Conservation (phyloP, 2,888 invertebrate species). For the Dicyrtoma fusca region DNA sequence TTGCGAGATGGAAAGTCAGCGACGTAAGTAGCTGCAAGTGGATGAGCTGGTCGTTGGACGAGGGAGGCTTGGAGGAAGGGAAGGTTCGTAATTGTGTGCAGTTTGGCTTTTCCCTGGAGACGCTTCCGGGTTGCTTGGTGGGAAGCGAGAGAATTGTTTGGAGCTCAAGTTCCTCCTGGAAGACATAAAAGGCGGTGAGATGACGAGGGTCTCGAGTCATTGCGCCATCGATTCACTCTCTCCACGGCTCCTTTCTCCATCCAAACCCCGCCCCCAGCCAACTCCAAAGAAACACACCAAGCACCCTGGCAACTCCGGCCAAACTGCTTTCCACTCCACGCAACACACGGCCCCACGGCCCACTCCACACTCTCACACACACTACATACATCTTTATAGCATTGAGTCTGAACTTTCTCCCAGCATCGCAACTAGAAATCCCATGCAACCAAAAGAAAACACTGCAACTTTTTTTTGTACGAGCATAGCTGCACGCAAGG, state of each 20-base stretch:
- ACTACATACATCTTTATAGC: not conserved
- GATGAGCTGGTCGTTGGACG: too few relatives aligned
- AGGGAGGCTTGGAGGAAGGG: too few relatives aligned
- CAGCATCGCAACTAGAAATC: too few relatives aligned
- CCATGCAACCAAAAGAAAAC: too few relatives aligned
- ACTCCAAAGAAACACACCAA: not conserved
- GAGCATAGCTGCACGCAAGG: too few relatives aligned
- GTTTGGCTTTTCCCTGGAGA: conserved; percentile 23
- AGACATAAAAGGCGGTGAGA: conserved; percentile 32
- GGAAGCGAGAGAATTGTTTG: not conserved
- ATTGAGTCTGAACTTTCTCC: too few relatives aligned
- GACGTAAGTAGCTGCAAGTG: too few relatives aligned
- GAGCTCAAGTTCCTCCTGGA: conserved; percentile 9
- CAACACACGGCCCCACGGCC: too few relatives aligned
- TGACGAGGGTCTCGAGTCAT: conserved; percentile 33
- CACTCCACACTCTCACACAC: not conserved
- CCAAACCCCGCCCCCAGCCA: conserved; percentile 4
- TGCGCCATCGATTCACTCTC: conserved; percentile 29
- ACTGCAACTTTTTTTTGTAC: too few relatives aligned
- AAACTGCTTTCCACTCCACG: too few relatives aligned
- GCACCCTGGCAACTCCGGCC: not conserved
- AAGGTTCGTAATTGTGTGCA: not conserved
- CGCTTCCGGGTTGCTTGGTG: conserved; percentile 22
- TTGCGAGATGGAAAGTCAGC: too few relatives aligned
- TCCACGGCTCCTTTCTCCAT: not conserved